These are phyloP conservation scores for Corythornis madagascariensis DNA, from an alignment of 2,113 vertebrate species.

Conservation along the genomic window DNA sequence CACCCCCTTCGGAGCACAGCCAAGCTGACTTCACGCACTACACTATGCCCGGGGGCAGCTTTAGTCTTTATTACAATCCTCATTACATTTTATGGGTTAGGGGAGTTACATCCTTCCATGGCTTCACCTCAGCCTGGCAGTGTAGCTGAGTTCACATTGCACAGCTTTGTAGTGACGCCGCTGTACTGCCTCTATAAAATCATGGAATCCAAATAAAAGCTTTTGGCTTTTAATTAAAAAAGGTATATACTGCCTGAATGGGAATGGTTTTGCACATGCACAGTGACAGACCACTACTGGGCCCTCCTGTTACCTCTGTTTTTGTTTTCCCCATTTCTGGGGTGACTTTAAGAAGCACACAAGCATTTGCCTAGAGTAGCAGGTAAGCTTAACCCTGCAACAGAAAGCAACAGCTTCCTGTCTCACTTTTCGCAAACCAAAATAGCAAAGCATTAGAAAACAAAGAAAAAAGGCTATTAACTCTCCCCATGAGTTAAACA, in stretches of 20 bases:
- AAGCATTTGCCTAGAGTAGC: not conserved
- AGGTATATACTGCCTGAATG: not conserved
- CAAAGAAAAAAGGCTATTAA: slow-evolving; percentile 5
- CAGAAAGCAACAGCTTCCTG: slow-evolving; percentile 4
- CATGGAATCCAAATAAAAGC: not conserved
- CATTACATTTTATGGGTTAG: not conserved
- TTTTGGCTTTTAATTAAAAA: not conserved
- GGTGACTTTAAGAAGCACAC: not conserved
- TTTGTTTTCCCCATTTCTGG: not conserved
- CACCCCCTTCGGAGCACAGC: not conserved
- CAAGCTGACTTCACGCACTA: not conserved
- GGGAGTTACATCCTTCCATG: not conserved
- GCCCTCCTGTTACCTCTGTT: not conserved
- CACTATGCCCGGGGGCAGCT: not conserved
- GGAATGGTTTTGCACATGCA: not conserved
- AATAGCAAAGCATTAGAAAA: slow-evolving; percentile 11
- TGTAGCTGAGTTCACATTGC: not conserved
- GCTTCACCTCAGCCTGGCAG: not conserved
- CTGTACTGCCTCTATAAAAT: not conserved
- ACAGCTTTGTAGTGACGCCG: not conserved
- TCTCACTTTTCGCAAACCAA: slow-evolving; percentile 11
- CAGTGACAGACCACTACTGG: not conserved
- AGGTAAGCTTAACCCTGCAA: not conserved
- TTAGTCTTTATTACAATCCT: not conserved
- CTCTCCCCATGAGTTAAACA: slow-evolving; percentile 6